Base-by-base conservation (phyloP, 2,888 invertebrate genomes). In the Ectropis crepuscularia region DNA sequence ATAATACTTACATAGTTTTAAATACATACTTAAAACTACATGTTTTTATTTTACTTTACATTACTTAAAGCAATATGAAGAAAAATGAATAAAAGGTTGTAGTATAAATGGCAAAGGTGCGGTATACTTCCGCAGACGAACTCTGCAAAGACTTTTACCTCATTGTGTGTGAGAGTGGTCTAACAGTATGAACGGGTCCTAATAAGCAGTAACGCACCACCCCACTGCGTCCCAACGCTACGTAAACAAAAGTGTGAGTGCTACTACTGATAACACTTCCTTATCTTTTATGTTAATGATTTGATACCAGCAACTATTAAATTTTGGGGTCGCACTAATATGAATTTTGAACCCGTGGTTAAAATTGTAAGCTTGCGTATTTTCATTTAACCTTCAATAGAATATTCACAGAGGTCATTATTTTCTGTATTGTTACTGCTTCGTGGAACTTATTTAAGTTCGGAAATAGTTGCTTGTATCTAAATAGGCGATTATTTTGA, bases 151-250 rank as follows among this genome's bases (percentile, higher is more conserved):
- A 28, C 2, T 28, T 1, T 28, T 4, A 28, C 16, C 4, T n/a
- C n/a, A n/a, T n/a, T n/a, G 16, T 28, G 16, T 2, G 16, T 28
- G 16, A 28, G 16, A 28, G 16, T 28, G 16, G 16, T 28, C 2
- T 28, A 28, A 28, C 16, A 28, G 16, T 28, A 1, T 28, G 16
- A 28, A 28, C 16, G 16, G 16, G 2, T 28, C 16, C 16, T 28
- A 28, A 28, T 28, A 28, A 41, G 46, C 36, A 45, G 38, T 66
- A 74, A 65, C 73, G 66, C 65, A 74, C 71, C 67, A 69, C 53
- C 65, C 53, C 63, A 62, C 37, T 59, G 51, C 48, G 48, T 46
- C 8, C 28, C 51, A 9, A 36, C 45, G 43, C 41, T 62, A 57
- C 51, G 55, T 66, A 53, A 65, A 65, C 64, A 61, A 61, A 51